Evolutionary conservation across 2,113 vertebrate genomes (phyloP).

Genomic region (Melanerpes formicivorus): DNA sequence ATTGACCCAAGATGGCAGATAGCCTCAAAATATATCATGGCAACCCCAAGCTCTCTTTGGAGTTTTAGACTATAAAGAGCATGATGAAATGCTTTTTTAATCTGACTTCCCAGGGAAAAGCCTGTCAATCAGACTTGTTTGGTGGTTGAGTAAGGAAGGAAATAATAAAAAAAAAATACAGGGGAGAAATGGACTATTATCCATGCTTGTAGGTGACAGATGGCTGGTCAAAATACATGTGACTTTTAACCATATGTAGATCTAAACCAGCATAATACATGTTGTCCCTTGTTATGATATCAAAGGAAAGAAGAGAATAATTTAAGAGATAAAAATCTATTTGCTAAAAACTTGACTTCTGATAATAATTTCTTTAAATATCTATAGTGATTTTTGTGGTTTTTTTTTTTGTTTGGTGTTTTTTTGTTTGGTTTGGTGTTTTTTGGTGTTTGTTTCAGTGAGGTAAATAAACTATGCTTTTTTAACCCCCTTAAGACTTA

Average conservation of each 20-base stretch:
- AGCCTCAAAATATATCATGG: not conserved
- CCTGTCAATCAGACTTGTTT: not conserved
- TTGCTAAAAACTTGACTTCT: not conserved
- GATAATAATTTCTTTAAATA: not conserved
- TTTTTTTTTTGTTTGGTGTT: too few species aligned
- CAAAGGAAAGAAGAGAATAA: not conserved
- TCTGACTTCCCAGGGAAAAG: not conserved
- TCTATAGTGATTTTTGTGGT: not conserved
- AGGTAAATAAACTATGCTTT: not conserved
- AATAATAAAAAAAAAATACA: not conserved
- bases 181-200: not conserved
- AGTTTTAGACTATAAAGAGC: not conserved
- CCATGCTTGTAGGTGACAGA: not conserved
- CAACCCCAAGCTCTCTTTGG: not conserved
- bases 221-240: not conserved
- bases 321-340: not conserved
- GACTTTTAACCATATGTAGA: not conserved
- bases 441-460: not conserved
- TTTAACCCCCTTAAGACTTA: not conserved
- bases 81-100: not conserved
- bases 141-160: not conserved
- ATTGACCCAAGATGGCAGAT: not conserved
- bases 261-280: not conserved
- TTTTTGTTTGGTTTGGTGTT: not conserved
- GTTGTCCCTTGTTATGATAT: not conserved